Evolutionary conservation across 1,140 invertebrate genomes (phyloP).

Genomic region (Harlomillsia oculata): DNA sequence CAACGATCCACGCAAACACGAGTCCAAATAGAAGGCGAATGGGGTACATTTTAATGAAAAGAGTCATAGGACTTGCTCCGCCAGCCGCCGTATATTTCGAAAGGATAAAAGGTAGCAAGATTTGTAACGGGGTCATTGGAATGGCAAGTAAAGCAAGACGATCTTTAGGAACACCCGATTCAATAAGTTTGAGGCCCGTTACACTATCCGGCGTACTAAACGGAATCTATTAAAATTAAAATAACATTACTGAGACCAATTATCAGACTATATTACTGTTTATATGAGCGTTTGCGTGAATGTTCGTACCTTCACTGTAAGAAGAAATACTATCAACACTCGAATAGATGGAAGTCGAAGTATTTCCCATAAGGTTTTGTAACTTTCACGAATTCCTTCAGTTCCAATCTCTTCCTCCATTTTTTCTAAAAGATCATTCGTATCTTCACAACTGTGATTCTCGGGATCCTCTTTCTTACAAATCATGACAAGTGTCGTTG

Average conservation of each 20-base stretch:
- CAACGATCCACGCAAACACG: conserved; percentile 71
- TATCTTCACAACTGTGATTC: conserved; percentile 37
- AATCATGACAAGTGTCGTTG: conserved; percentile 79
- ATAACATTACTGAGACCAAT: not conserved
- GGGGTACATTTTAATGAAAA: conserved; percentile 83
- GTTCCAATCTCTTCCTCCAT: too few relatives aligned
- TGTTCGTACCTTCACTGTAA: conserved; percentile 51
- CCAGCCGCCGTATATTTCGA: conserved; percentile 75
- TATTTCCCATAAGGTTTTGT: conserved; percentile 72
- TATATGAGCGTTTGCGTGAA: not conserved
- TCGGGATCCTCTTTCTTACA: conserved; percentile 70
- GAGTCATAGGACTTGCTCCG: conserved; percentile 76
- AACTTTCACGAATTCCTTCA: conserved; percentile 75
- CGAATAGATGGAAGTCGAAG: conserved; percentile 71
- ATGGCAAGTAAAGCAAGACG: conserved; percentile 82
- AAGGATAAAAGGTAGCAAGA: conserved; percentile 80
- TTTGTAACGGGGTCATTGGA: conserved; percentile 87
- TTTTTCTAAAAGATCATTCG: too few relatives aligned
- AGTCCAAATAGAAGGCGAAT: conserved; percentile 75
- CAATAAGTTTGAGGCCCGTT: conserved; percentile 86
- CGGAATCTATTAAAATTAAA: conserved; percentile 58
- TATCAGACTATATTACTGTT: not conserved
- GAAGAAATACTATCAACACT: conserved; percentile 63
- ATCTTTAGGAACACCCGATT: conserved; percentile 91
- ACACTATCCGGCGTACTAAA: conserved; percentile 87